Evolutionary conservation across 2,113 vertebrate species (phyloP).

Genomic region (Vulpes ferrilata): DNA sequence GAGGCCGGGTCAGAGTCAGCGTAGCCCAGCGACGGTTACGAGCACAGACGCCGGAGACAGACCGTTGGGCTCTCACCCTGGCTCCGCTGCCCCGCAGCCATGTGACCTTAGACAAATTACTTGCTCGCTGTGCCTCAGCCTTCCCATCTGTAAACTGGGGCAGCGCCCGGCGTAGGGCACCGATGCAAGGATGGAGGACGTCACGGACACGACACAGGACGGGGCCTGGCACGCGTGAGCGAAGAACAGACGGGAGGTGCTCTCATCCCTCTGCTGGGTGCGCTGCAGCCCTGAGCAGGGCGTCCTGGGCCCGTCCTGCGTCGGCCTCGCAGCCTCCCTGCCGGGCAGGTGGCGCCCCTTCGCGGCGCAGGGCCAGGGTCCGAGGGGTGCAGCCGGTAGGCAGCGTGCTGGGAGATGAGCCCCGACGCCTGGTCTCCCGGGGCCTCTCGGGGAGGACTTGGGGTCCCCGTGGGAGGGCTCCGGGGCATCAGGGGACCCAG

Average conservation of each 20-base stretch:
- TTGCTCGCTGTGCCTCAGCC: not conserved
- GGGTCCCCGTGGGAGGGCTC: not conserved
- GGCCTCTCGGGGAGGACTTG: not conserved
- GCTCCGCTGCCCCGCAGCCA: not conserved
- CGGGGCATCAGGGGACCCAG: not conserved
- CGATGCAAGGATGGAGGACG: not conserved
- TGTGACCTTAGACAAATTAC: not conserved
- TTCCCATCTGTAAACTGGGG: not conserved
- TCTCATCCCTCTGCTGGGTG: not conserved
- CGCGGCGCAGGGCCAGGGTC: slow-evolving; percentile 37
- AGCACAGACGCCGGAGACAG: not conserved
- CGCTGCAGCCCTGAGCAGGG: not conserved
- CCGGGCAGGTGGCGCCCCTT: not conserved
- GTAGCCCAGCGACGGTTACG: not conserved
- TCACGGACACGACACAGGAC: not conserved
- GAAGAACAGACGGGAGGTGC: not conserved
- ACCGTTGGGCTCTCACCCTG: not conserved
- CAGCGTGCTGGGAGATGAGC: accelerated
- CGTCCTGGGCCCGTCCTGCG: accelerated
- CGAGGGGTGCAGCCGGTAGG: slow-evolving; percentile 16
- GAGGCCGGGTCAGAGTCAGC: not conserved
- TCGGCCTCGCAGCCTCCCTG: not conserved
- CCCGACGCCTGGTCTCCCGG: not conserved
- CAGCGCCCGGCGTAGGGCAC: too few relatives aligned
- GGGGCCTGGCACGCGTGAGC: not conserved